Percentiles rank a stretch among this genome's conserved stretches.
These are phyloP conservation scores for Diadumene lineata DNA, from an alignment of 92 coral and sea anemone genomes.

Conservation along the genomic window DNA sequence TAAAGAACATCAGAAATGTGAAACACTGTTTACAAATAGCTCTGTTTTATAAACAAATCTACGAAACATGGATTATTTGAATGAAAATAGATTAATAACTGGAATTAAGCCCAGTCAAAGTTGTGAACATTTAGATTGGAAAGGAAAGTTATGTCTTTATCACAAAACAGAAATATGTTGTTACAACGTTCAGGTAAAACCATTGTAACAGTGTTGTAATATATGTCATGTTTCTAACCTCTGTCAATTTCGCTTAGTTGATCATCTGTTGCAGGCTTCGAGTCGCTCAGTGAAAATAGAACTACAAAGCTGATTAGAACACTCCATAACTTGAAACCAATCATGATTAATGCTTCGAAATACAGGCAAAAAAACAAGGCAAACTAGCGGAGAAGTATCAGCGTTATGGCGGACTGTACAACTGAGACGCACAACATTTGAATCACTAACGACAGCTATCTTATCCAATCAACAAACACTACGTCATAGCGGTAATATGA, in stretches of 20 bases:
- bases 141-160: too few species aligned
- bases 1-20: too few species aligned
- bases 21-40: too few species aligned
- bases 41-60: too few species aligned
- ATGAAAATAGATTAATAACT: too few species aligned
- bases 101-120: too few species aligned
- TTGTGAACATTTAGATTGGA: too few species aligned
- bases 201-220: background rate
- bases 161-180: too few species aligned
- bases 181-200: too few species aligned
- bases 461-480: slow-evolving; percentile 31
- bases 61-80: too few species aligned
- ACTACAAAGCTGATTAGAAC: background rate
- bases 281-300: background rate
- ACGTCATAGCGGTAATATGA: slow-evolving; percentile 19
- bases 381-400: background rate
- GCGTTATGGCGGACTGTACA: background rate
- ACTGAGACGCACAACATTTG: background rate
- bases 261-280: slow-evolving; percentile 3
- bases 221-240: slow-evolving; percentile 16
- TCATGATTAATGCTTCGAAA: background rate
- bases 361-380: background rate
- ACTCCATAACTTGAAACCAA: background rate
- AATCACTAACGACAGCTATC: background rate
- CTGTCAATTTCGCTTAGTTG: slow-evolving; percentile 17